Conservation (phyloP, 1,140 invertebrate species). For the Thereuonema tuberculata region DNA sequence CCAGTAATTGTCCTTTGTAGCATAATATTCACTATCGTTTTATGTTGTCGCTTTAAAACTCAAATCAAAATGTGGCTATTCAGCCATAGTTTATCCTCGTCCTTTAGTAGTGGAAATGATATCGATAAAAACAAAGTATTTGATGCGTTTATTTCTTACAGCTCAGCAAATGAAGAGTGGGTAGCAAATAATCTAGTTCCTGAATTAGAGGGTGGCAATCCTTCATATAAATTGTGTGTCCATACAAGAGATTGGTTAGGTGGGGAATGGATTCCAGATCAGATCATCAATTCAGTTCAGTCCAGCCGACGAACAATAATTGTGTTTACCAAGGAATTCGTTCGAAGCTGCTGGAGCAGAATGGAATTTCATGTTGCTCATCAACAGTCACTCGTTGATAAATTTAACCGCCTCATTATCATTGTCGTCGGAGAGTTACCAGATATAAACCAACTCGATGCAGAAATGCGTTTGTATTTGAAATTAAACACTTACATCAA, state of each 20-base stretch:
- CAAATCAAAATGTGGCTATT: background rate
- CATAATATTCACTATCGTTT: background rate
- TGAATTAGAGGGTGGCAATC: background rate
- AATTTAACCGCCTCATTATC: background rate
- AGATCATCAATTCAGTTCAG: slow-evolving; percentile 74
- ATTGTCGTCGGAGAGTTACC: background rate
- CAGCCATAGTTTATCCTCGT: background rate
- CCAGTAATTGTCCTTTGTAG: background rate
- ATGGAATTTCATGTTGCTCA: background rate
- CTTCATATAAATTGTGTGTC: background rate
- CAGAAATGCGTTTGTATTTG: background rate
- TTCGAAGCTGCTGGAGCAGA: slow-evolving; percentile 27
- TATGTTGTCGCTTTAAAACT: background rate
- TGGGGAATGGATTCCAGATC: background rate
- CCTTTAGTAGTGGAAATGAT: background rate
- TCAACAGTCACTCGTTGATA: background rate
- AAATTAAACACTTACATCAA: background rate
- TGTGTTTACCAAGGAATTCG: slow-evolving; percentile 79
- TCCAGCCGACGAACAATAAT: slow-evolving; percentile 80
- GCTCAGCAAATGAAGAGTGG: background rate
- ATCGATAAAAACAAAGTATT: background rate
- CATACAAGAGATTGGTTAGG: background rate
- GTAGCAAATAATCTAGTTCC: background rate
- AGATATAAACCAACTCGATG: background rate
- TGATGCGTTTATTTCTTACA: slow-evolving; percentile 7